Percentiles rank a stretch among this genome's conserved stretches.
Conservation (phyloP, 2,797 vertebrate species). For the Siniperca obscura region DNA sequence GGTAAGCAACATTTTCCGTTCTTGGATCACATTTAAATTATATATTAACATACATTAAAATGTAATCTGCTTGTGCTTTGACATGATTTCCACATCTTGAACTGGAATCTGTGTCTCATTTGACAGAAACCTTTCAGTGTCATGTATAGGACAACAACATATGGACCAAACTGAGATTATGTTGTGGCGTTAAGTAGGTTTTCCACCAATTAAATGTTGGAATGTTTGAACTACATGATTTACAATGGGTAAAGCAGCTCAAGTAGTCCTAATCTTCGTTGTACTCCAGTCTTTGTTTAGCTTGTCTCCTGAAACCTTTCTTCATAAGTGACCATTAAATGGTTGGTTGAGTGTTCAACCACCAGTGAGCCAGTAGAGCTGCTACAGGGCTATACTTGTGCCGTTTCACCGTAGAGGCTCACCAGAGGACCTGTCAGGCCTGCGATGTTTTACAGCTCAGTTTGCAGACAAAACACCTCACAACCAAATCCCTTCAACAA, state of each 20-base stretch:
- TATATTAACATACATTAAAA: slow-evolving; percentile 63
- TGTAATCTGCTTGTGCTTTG: slow-evolving; percentile 67
- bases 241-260: slow-evolving; percentile 15
- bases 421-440: slow-evolving; percentile 77
- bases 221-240: slow-evolving; percentile 32
- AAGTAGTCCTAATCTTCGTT: slow-evolving; percentile 22
- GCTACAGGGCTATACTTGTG: slow-evolving; percentile 48
- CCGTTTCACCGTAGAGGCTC: slow-evolving; percentile 66
- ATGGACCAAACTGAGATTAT: slow-evolving; percentile 62
- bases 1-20: slow-evolving; percentile 77
- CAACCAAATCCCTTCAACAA: slow-evolving; percentile 77
- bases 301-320: slow-evolving; percentile 52
- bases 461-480: slow-evolving; percentile 86
- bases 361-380: slow-evolving; percentile 49
- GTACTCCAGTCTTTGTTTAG: slow-evolving; percentile 45
- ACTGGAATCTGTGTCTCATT: slow-evolving; percentile 56
- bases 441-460: slow-evolving; percentile 81
- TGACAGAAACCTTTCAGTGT: slow-evolving; percentile 62
- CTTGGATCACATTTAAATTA: slow-evolving; percentile 37
- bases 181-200: slow-evolving; percentile 53
- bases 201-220: slow-evolving; percentile 56
- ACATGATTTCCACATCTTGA: slow-evolving; percentile 66
- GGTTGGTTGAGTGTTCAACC: slow-evolving; percentile 63
- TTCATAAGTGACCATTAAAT: slow-evolving; percentile 73
- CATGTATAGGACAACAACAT: slow-evolving; percentile 60